Evolutionary conservation across 2,888 invertebrate species (phyloP).

Genomic region (Phortica okadai): DNA sequence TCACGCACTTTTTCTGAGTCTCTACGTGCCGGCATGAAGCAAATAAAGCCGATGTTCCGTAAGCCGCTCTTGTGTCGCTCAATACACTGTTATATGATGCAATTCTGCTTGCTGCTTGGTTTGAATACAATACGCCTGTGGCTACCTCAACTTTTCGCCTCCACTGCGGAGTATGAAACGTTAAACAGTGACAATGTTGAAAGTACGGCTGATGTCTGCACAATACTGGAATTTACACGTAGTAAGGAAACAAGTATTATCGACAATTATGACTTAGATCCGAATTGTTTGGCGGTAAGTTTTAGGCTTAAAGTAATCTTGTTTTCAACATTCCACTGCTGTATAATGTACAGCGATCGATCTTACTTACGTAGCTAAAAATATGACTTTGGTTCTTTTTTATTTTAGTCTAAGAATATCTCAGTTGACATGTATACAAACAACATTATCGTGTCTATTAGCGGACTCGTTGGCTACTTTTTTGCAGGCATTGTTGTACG

Average conservation of each 20-base stretch:
- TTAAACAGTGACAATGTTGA: constrained; percentile 39
- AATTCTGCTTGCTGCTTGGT: constrained; percentile 82
- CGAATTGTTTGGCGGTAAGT: constrained; percentile 72
- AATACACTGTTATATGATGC: constrained; percentile 81
- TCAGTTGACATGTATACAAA: constrained; percentile 83
- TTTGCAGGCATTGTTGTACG: constrained; percentile 79
- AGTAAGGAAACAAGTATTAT: constrained; percentile 66
- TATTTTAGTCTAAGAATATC: constrained; percentile 73
- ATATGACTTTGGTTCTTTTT: not conserved
- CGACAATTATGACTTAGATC: constrained; percentile 48
- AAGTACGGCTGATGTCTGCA: constrained; percentile 65
- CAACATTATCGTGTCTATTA: constrained; percentile 82
- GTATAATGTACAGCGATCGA: too few relatives aligned
- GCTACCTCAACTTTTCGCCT: constrained; percentile 90
- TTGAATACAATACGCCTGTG: constrained; percentile 89
- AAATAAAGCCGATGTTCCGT: constrained; percentile 82
- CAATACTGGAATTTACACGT: constrained; percentile 72
- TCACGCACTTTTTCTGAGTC: constrained; percentile 58
- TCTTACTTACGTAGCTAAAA: not conserved
- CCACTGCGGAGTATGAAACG: constrained; percentile 79
- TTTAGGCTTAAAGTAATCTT: not conserved
- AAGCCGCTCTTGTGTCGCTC: constrained; percentile 81
- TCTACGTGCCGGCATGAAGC: constrained; percentile 79
- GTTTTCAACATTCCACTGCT: too few relatives aligned
- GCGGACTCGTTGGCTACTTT: constrained; percentile 81